Evolutionary conservation across 2,797 vertebrate genomes (phyloP), one percentile per base, ranked within the genome.

Genomic region (Mormyrus hasselquistii): DNA sequence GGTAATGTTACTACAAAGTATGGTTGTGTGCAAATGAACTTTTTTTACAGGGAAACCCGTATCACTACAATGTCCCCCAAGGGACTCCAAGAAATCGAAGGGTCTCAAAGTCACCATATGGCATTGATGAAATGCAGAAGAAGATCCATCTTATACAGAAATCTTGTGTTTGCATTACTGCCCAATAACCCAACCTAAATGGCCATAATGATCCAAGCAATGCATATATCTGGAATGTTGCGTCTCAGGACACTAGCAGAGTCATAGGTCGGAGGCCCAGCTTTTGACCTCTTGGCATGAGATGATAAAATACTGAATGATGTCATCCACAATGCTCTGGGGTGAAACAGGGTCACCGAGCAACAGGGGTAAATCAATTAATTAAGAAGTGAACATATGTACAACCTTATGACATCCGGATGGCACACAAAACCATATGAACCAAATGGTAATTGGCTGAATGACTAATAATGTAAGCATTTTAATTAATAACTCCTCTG

Each of bases 301-400:
- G 65, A 47, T 87, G 84, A 89, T 86, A 84, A 41, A 89, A 55
- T 87, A 49, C 9, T n/a, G 19, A 25, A 65, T 89, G 88, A 89
- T 89, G 88, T 89, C 88, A 89, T 49, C 57, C 44, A 53, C 19
- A 9, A 29, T 73, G 62, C 49, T 52, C 55, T 69, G 47, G 41
- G 59, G 47, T 41, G 84, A 73, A 29, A 16, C 52, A 7, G 83
- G 62, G 22, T 87, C 85, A 87, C 10, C 6, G 29, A 41, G 25
- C 62, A 62, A 14, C 65, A 25, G 34, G 88, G 84, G 82, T 84
- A 62, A 69, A 65, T n/a, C 38, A 22, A 38, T 16, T 9, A 69
- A 69, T 44, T 87, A 65, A 47, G 25, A 65, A 49, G 16, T 41
- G 55, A 87, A 87, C 86, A 87, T 50, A 38, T 9, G n/a, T 62